Conservation (phyloP, 2,888 invertebrate genomes). For the Vesta saturnalis region DNA sequence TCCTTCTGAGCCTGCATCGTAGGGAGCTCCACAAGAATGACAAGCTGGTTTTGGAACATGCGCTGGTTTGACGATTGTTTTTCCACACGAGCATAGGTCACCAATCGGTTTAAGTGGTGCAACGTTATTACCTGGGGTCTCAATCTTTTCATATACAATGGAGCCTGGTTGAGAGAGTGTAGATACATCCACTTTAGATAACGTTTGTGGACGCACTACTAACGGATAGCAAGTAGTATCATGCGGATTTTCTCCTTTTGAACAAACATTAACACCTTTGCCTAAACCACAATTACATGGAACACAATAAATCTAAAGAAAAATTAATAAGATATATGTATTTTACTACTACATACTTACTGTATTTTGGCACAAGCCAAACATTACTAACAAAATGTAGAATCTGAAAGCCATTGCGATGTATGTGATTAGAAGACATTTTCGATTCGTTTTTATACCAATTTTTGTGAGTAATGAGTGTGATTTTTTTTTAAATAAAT, state of each 20-base stretch:
- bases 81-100: constrained; percentile 53
- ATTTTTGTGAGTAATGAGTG: too few species aligned
- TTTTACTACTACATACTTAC: neutral
- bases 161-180: constrained; percentile 29
- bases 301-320: neutral
- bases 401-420: too few species aligned
- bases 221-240: constrained; percentile 44
- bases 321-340: neutral
- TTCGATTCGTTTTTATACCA: too few species aligned
- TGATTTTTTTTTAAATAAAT: too few species aligned
- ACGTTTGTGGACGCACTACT: constrained; percentile 54
- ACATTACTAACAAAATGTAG: too few species aligned
- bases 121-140: constrained; percentile 36
- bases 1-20: too few species aligned
- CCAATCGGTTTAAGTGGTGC: constrained; percentile 46
- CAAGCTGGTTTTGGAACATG: constrained; percentile 54
- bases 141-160: constrained; percentile 1
- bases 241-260: neutral
- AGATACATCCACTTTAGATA: constrained; percentile 45
- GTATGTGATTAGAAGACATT: too few species aligned
- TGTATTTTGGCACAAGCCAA: neutral
- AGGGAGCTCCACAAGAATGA: too few species aligned
- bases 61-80: constrained; percentile 57
- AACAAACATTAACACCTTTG: constrained; percentile 49
- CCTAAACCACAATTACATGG: constrained; percentile 48